These are phyloP conservation scores for Drosophila helvetica DNA, from an alignment of 2,888 invertebrate species.

Conservation along the genomic window DNA sequence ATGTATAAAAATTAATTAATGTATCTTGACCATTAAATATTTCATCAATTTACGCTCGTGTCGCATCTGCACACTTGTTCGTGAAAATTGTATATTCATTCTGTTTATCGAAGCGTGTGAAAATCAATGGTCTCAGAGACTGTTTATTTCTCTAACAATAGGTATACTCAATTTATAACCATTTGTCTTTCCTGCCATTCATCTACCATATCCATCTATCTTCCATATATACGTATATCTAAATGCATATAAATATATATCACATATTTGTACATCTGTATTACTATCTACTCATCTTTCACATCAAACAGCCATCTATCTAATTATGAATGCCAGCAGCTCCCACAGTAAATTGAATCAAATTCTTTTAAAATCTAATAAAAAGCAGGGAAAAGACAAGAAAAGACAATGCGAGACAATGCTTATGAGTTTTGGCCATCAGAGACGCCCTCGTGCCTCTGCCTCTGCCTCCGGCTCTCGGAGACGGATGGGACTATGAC, in stretches of 20 bases:
- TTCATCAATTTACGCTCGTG: neutral
- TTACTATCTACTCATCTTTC: conserved; percentile 18
- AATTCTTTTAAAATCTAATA: conserved; percentile 52
- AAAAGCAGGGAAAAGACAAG: conserved; percentile 41
- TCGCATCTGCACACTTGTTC: neutral
- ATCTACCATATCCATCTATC: neutral
- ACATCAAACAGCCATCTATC: conserved; percentile 36
- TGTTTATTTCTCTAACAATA: neutral
- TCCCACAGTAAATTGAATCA: conserved; percentile 53
- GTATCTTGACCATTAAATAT: neutral
- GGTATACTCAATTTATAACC: neutral
- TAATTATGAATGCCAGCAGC: conserved; percentile 43
- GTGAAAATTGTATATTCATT: neutral
- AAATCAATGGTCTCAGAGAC: neutral
- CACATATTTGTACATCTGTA: conserved; percentile 15
- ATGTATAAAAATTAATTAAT: neutral
- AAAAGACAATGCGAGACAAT: conserved; percentile 44
- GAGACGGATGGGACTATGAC: conserved; percentile 3
- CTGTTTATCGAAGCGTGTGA: neutral
- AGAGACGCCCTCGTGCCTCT: conserved; percentile 57
- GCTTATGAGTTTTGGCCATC: conserved; percentile 72
- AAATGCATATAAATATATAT: neutral
- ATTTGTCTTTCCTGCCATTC: neutral
- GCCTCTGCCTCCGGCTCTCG: conserved; percentile 6
- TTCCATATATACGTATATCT: neutral